A percentile compares a stretch with the other conserved stretches of the same genome.
phyloP scores from a whole-genome alignment of 23 tunicate species.

The Trididemnum miniatum region DNA sequence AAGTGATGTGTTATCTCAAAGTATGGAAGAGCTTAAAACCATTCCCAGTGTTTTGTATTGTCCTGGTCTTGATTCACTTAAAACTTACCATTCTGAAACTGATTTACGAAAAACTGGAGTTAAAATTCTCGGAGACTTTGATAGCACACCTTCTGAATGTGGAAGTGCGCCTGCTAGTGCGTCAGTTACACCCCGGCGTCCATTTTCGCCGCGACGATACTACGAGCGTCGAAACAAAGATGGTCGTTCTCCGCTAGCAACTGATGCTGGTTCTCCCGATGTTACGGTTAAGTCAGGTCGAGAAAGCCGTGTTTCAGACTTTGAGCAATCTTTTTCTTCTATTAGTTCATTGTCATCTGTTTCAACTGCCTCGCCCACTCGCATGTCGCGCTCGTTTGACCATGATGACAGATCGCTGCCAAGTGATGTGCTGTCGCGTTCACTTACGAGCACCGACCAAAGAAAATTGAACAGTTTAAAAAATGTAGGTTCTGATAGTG shows the following conservation, averaged over 20 bases:
- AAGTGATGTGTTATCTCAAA: background rate
- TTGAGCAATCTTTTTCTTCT: constrained; percentile 19
- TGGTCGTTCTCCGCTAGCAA: background rate
- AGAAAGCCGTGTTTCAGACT: constrained; percentile 4
- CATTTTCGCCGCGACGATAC: constrained; percentile 66
- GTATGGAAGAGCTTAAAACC: background rate
- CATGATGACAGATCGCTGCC: background rate
- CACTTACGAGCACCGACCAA: constrained; percentile 9
- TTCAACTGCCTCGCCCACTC: constrained; percentile 5
- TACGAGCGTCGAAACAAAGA: constrained; percentile 47
- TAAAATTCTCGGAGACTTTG: background rate
- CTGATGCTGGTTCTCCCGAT: background rate
- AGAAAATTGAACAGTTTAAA: constrained; percentile 9
- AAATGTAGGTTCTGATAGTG: background rate
- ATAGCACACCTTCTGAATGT: background rate
- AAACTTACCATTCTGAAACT: constrained; percentile 6
- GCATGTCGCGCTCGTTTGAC: constrained; percentile 4
- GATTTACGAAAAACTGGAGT: background rate
- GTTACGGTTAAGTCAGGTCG: background rate
- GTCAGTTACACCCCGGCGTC: constrained; percentile 45
- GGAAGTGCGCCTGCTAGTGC: constrained; percentile 16
- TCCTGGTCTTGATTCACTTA: background rate
- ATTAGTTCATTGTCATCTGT: constrained; percentile 2
- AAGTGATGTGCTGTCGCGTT: background rate
- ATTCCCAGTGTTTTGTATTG: background rate